Percentiles rank a stretch among this genome's conserved stretches.
phyloP scores from a whole-genome alignment of 1,140 invertebrate genomes.

The Drosophila pachea region DNA sequence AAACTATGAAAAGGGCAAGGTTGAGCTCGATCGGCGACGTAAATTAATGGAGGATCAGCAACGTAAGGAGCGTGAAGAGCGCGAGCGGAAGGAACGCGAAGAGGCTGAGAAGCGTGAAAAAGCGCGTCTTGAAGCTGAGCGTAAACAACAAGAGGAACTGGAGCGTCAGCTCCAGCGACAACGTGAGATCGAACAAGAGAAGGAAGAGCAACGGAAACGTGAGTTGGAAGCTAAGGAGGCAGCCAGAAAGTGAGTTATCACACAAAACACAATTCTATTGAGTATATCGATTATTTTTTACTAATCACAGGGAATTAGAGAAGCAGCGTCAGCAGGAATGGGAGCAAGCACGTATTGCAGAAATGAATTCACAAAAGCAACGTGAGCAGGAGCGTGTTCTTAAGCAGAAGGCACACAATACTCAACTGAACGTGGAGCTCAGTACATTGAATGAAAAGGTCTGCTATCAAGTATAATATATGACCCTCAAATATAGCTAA shows the following conservation, averaged over 20 bases:
- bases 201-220: constrained; percentile 87
- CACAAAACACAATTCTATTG: neutral
- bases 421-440: constrained; percentile 83
- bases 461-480: neutral
- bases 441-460: constrained; percentile 86
- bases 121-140: constrained; percentile 82
- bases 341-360: constrained; percentile 94
- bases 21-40: constrained; percentile 94
- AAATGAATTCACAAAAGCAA: constrained; percentile 90
- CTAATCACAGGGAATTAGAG: constrained; percentile 90
- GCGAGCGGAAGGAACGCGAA: constrained; percentile 94
- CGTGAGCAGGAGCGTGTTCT: constrained; percentile 93
- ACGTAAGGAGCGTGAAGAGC: constrained; percentile 88
- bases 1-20: constrained; percentile 98
- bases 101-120: constrained; percentile 92
- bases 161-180: constrained; percentile 80
- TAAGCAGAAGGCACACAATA: constrained; percentile 93
- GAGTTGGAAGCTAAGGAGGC: constrained; percentile 89
- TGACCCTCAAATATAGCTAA: neutral
- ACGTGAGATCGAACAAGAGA: constrained; percentile 90
- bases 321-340: constrained; percentile 96
- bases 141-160: constrained; percentile 83
- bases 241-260: constrained; percentile 81
- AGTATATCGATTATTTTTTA: neutral
- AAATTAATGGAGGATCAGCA: constrained; percentile 86